These are phyloP conservation scores for Xenentodon cancila DNA, from an alignment of 2,797 vertebrate genomes.

Conservation along the genomic window DNA sequence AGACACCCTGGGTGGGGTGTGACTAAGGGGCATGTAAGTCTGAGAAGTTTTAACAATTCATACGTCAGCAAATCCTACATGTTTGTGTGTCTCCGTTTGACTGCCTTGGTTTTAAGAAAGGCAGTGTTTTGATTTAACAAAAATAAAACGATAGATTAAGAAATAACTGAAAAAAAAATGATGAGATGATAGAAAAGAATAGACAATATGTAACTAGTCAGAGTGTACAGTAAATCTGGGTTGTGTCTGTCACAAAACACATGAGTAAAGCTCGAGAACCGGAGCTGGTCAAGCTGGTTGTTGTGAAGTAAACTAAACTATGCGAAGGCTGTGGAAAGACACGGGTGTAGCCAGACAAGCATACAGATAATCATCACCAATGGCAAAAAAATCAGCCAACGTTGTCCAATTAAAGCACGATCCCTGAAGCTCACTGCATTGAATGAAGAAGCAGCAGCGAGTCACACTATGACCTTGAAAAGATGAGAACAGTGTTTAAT, in stretches of 20 bases:
- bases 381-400: no score
- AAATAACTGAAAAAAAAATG: background rate
- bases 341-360: no score
- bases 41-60: slow-evolving; percentile 31
- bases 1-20: slow-evolving; percentile 81
- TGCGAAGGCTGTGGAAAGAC: background rate
- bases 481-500: background rate
- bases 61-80: slow-evolving; percentile 20
- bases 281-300: background rate
- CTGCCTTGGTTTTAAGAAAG: background rate
- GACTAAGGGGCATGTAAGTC: slow-evolving; percentile 45
- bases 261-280: background rate
- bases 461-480: background rate
- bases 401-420: no score
- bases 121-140: background rate
- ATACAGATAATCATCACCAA: no score
- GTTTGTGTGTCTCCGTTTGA: slow-evolving; percentile 8
- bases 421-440: no score
- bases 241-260: no score
- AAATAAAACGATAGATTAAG: slow-evolving; percentile 6
- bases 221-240: no score
- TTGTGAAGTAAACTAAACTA: slow-evolving; percentile 1
- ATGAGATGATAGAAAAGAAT: no score
- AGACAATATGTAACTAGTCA: no score
- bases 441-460: background rate